These are phyloP conservation scores for Brachycybe producta DNA, from an alignment of 2,888 invertebrate genomes.

Conservation along the genomic window DNA sequence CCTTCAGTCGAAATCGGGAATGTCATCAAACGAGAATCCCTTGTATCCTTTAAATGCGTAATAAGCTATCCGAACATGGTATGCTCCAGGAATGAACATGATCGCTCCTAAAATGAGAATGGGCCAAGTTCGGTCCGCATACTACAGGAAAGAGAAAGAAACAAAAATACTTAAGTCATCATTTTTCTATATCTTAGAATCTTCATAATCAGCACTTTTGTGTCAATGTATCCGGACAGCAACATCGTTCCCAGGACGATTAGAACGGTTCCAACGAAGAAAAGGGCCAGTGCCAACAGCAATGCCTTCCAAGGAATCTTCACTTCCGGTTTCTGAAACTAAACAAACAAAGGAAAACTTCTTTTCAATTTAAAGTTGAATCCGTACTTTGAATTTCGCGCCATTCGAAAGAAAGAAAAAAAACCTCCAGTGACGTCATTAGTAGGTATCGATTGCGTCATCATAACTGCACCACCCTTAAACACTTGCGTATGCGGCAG, in stretches of 20 bases:
- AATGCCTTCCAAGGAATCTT: slow-evolving; percentile 78
- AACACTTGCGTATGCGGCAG: too few species aligned
- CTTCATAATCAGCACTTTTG: slow-evolving; percentile 42
- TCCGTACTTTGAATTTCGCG: too few species aligned
- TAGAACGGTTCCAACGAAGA: slow-evolving; percentile 59
- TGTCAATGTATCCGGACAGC: slow-evolving; percentile 64
- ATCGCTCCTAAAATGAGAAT: slow-evolving; percentile 70
- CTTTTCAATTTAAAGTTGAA: too few species aligned
- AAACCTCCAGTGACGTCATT: too few species aligned
- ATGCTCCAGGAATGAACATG: slow-evolving; percentile 84
- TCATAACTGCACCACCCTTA: too few species aligned
- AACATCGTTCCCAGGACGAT: slow-evolving; percentile 65
- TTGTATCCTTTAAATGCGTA: slow-evolving; percentile 70
- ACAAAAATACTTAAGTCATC: background rate
- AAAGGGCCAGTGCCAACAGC: slow-evolving; percentile 56
- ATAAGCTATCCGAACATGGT: slow-evolving; percentile 75
- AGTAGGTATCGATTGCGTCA: too few species aligned
- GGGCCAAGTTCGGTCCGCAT: slow-evolving; percentile 78
- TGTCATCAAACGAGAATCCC: slow-evolving; percentile 75
- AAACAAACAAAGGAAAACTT: too few species aligned
- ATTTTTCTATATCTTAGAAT: background rate
- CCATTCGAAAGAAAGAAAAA: too few species aligned
- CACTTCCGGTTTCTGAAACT: slow-evolving; percentile 41
- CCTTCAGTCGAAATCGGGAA: slow-evolving; percentile 73
- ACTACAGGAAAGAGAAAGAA: slow-evolving; percentile 38